Evolutionary conservation across 2,888 invertebrate species (phyloP), one percentile per base, ranked within the genome.

Genomic region (Acanthacorydalis orientalis): DNA sequence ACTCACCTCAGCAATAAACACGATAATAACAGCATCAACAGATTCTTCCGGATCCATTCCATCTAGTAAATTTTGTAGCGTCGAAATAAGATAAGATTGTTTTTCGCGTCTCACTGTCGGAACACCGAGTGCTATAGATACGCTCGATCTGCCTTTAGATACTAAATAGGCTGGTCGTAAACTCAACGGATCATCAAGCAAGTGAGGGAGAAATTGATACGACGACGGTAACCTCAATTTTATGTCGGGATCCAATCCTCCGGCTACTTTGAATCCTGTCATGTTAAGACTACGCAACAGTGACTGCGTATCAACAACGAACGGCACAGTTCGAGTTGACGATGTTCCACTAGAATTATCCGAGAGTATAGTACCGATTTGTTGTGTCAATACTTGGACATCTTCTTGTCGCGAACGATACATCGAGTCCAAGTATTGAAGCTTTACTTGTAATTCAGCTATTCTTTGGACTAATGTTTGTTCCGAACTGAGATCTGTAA

Each of bases 31-130:
- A 0, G 83, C 78, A 60, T 88, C 85, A n/a, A 77, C 73, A 44
- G 79, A 78, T 53, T 84, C 80, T 7, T 74, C 72, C 2, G 74
- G 69, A 44, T 72, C 78, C 79, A 95, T 80, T 46, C 83, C 83
- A 48, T 78, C 78, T 44, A 95, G 68, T 23, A 95, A 69, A 62
- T 87, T 88, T 65, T 85, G 81, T 46, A 95, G 67, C 0, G 95
- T 93, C 31, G 83, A 75, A 64, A 88, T 70, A 37, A 95, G 69
- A 64, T 95, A 95, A 54, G 77, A 83, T 59, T 91, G 88, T 55
- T 87, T 85, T 53, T 89, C 87, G 39, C 95, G 70, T 56, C 80
- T 82, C 7, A 95, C 91, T 0, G 93, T 93, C 0, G 93, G 93
- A 51, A 95, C 74, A 0, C 90, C 95, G 43, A 93, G 69, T 1